phyloP scores from a whole-genome alignment of 2,797 vertebrate genomes.

The Clamator glandarius region DNA sequence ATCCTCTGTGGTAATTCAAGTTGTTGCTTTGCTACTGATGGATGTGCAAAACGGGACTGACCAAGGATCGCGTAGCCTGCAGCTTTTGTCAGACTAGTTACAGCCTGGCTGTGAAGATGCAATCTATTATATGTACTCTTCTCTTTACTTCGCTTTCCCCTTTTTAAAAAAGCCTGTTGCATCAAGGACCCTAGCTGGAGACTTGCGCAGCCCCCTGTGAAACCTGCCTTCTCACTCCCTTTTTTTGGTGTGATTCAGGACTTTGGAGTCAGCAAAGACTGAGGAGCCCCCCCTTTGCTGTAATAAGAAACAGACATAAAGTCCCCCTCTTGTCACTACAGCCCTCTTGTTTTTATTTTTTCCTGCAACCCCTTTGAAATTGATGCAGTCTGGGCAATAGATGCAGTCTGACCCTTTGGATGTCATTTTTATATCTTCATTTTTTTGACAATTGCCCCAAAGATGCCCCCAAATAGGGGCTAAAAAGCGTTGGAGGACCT shows the following conservation, averaged over 20 bases:
- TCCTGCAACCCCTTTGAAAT: slow-evolving; percentile 75
- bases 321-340: slow-evolving; percentile 75
- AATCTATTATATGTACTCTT: slow-evolving; percentile 37
- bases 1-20: slow-evolving; percentile 27
- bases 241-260: slow-evolving; percentile 86
- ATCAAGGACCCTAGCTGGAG: slow-evolving; percentile 80
- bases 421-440: slow-evolving; percentile 78
- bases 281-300: slow-evolving; percentile 84
- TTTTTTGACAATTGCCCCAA: slow-evolving; percentile 81
- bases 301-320: slow-evolving; percentile 98
- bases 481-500: slow-evolving; percentile 84
- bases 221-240: slow-evolving; percentile 84
- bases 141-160: slow-evolving; percentile 62
- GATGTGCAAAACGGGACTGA: slow-evolving; percentile 46
- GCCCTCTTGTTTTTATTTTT: slow-evolving; percentile 66
- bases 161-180: slow-evolving; percentile 54
- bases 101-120: slow-evolving; percentile 73
- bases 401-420: slow-evolving; percentile 85
- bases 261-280: slow-evolving; percentile 85
- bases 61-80: slow-evolving; percentile 58
- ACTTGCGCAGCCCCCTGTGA: slow-evolving; percentile 87
- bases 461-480: slow-evolving; percentile 79
- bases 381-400: slow-evolving; percentile 84
- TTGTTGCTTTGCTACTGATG: slow-evolving; percentile 50
- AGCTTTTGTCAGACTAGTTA: slow-evolving; percentile 60